A percentile compares a stretch with the other conserved stretches of the same genome.
phyloP scores from a whole-genome alignment of 2,797 vertebrate species.

The Salmo trutta region DNA sequence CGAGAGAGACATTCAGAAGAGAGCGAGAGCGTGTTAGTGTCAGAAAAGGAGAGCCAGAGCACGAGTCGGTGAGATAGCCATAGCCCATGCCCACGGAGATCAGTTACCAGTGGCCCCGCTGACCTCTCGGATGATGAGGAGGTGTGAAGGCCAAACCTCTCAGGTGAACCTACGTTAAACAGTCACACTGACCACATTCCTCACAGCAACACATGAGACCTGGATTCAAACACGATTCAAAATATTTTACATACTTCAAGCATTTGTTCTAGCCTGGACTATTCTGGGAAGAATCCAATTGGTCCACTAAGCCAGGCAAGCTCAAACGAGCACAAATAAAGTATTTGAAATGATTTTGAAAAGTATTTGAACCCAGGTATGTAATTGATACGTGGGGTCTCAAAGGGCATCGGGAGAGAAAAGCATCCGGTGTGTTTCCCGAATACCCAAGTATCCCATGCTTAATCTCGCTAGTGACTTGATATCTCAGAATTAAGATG shows the following conservation, averaged over 20 bases:
- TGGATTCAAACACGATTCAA: neutral
- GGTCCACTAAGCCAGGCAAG: neutral
- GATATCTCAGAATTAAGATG: neutral
- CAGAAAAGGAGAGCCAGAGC: conserved; percentile 36
- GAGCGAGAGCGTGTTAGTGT: conserved; percentile 31
- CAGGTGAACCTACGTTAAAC: conserved; percentile 31
- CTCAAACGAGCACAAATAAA: too few species aligned
- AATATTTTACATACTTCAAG: neutral
- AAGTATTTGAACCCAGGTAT: neutral
- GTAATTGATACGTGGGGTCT: conserved; percentile 16
- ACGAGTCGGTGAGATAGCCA: conserved; percentile 50
- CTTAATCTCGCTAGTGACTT: too few species aligned
- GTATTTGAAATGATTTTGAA: neutral
- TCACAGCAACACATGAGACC: conserved; percentile 58
- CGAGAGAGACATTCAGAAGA: neutral
- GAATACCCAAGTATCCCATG: conserved; percentile 35
- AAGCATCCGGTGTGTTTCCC: conserved; percentile 46
- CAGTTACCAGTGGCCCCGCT: conserved; percentile 69
- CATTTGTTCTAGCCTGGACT: neutral
- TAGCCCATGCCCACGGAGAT: conserved; percentile 66
- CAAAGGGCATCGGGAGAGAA: conserved; percentile 62
- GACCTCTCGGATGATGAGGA: conserved; percentile 64
- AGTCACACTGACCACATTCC: conserved; percentile 47
- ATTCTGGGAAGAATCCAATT: neutral
- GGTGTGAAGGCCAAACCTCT: conserved; percentile 51